phyloP scores from a whole-genome alignment of 2,888 invertebrate species.

The Pyrochroa serraticornis region DNA sequence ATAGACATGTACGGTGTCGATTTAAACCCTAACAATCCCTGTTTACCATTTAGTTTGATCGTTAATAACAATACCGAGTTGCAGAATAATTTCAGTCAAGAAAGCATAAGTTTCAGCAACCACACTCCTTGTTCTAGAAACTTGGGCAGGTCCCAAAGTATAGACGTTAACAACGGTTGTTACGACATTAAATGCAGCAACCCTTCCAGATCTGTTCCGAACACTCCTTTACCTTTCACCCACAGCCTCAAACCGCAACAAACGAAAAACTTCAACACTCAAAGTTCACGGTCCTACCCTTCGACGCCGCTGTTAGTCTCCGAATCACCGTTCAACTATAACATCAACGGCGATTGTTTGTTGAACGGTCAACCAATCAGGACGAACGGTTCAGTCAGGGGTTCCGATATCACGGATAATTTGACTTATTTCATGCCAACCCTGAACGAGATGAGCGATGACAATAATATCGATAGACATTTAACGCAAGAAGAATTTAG shows the following conservation, averaged over 20 bases:
- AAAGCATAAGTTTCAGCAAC: background rate
- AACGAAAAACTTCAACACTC: constrained; percentile 50
- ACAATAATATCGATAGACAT: constrained; percentile 32
- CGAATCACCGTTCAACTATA: constrained; percentile 50
- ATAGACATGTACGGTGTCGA: constrained; percentile 42
- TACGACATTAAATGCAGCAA: constrained; percentile 40
- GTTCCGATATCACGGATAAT: constrained; percentile 5
- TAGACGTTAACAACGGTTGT: constrained; percentile 43
- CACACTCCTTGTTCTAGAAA: constrained; percentile 13
- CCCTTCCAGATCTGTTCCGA: constrained; percentile 72
- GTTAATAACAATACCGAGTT: constrained; percentile 33
- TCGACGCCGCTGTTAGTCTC: constrained; percentile 70
- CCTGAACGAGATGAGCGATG: constrained; percentile 34
- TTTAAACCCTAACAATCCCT: constrained; percentile 38
- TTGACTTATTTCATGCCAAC: constrained; percentile 22
- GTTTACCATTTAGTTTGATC: constrained; percentile 41
- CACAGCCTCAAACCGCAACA: constrained; percentile 56
- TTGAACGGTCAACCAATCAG: constrained; percentile 56
- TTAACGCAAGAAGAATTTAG: constrained; percentile 23
- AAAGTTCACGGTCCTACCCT: constrained; percentile 75
- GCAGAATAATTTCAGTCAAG: constrained; percentile 13
- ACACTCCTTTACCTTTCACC: constrained; percentile 62
- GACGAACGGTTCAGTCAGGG: constrained; percentile 27
- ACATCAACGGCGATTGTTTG: constrained; percentile 53
- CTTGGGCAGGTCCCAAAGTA: constrained; percentile 41